A percentile compares a stretch with the other conserved stretches of the same genome.
Evolutionary conservation across 2,113 vertebrate species (phyloP).

Genomic region (Cettia cetti): DNA sequence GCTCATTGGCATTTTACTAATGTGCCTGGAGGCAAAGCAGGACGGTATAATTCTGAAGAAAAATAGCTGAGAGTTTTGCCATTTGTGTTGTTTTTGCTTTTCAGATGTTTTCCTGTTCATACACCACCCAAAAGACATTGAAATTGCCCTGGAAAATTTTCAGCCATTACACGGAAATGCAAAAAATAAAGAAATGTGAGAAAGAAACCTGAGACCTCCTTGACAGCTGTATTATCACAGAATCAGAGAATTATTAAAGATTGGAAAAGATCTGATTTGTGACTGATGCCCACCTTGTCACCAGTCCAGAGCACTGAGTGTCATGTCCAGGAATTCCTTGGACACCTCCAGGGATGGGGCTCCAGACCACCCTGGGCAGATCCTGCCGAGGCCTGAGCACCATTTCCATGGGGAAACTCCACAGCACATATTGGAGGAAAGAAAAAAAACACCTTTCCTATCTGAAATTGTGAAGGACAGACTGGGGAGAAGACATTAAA

Average conservation of each 20-base stretch:
- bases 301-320: not conserved
- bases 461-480: not conserved
- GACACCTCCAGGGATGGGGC: not conserved
- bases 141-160: not conserved
- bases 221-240: fast-evolving
- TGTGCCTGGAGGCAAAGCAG: not conserved
- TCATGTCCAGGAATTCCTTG: fast-evolving
- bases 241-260: no score
- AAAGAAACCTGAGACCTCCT: not conserved
- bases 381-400: not conserved
- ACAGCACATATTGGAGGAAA: not conserved
- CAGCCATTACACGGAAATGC: not conserved
- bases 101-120: not conserved
- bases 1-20: conserved; percentile 24
- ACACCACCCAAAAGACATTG: not conserved
- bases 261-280: not conserved
- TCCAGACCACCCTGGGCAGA: not conserved
- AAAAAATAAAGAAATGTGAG: not conserved
- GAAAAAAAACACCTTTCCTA: fast-evolving
- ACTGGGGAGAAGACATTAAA: not conserved
- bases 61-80: not conserved
- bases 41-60: not conserved
- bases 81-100: not conserved
- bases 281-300: fast-evolving
- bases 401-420: not conserved